Base-by-base conservation (phyloP, 2,888 invertebrate genomes). In the Frankliniella fusca region DNA sequence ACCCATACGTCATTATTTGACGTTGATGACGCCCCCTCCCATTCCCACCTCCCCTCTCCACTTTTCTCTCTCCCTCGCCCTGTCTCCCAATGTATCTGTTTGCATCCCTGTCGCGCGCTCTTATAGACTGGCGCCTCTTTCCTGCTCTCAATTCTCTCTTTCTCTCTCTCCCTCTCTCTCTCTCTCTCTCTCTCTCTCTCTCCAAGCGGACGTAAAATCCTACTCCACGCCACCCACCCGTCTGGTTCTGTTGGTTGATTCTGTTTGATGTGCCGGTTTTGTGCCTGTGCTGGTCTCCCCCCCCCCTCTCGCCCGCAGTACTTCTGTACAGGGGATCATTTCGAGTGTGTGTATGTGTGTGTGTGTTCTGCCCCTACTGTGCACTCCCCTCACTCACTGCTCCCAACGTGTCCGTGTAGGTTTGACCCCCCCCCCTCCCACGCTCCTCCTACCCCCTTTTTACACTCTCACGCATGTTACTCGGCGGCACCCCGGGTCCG, bases 1-100 rank as follows among this genome's bases (percentile, higher is more conserved):
- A 61, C 70, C 9, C 70, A 76, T 76, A 27, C 70, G 70, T 76
- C 70, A 76, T 76, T 76, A 76, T 27, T 23, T 76, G 70, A 76
- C 70, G 70, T 23, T 76, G 27, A 76, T 76, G 70, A 76, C 70
- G 23, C 10, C 70, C 70, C 27, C 23, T 27, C 27, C 70, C 9
- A 10, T 27, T 23, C n/a, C 70, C 23, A 11, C 12, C 27, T 27
- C 27, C 70, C 27, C 70, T 76, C 27, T 76, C 70, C 23, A 7
- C 23, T 12, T 76, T 27, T 70, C 70, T 23, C 70, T 70, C 70
- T 23, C 70, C 9, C 70, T 23, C 70, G 7, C 54, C 54, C 20
- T 38, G 38, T 38, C 38, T 3, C 38, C 5, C 38, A 38, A 5
- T 38, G 38, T 38, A 38, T 38, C 38, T 38, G 38, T 38, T 38